phyloP scores from a whole-genome alignment of 2,797 vertebrate genomes.

The Mustela erminea region DNA sequence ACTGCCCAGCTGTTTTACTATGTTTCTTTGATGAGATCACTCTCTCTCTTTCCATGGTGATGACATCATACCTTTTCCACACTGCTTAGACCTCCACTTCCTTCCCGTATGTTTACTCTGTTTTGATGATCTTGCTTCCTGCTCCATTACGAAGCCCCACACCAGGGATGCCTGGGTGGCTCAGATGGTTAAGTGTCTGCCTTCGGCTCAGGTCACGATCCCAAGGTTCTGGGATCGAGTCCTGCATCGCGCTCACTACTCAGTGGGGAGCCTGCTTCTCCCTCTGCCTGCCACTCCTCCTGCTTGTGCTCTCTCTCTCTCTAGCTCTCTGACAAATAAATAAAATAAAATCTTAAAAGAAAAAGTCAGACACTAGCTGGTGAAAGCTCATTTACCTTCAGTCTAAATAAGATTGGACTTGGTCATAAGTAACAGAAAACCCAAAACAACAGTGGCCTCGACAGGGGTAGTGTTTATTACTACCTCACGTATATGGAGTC shows the following conservation, averaged over 20 bases:
- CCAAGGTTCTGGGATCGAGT: no score
- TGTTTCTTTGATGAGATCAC: background rate
- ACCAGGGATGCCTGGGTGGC: background rate
- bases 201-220: no score
- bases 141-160: background rate
- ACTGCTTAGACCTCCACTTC: background rate
- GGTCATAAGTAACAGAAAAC: background rate
- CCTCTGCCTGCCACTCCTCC: no score
- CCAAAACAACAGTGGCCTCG: background rate
- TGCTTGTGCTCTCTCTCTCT: no score
- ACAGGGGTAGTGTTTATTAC: background rate
- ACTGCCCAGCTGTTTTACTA: background rate
- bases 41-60: background rate
- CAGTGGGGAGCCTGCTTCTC: no score
- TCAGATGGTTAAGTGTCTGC: background rate
- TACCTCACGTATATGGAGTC: background rate
- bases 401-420: background rate
- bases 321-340: no score
- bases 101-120: background rate
- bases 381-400: constrained; percentile 16
- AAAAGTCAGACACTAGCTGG: background rate
- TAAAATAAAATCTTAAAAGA: background rate
- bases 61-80: background rate
- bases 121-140: background rate
- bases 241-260: no score